Percentiles rank a stretch among this genome's conserved stretches.
phyloP scores from a whole-genome alignment of 2,888 invertebrate genomes.

The Drosophila cognata region DNA sequence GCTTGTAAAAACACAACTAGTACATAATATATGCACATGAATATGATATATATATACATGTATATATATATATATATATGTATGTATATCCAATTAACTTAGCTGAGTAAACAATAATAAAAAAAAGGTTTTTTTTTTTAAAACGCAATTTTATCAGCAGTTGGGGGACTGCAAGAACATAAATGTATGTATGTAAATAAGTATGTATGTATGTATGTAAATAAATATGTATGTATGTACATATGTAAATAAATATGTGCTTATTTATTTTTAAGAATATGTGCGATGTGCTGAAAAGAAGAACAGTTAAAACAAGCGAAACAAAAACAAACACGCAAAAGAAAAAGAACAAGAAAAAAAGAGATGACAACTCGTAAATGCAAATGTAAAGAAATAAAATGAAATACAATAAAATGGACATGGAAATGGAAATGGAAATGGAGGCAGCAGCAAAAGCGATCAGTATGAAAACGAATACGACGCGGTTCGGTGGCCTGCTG shows the following conservation, averaged over 20 bases:
- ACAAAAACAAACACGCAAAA: constrained; percentile 12
- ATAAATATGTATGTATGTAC: not conserved
- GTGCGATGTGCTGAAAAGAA: constrained; percentile 5
- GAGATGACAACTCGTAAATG: constrained; percentile 29
- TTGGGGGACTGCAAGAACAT: constrained; percentile 9
- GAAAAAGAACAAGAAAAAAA: not conserved
- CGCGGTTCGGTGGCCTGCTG: constrained; percentile 31
- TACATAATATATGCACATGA: not conserved
- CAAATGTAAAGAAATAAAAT: constrained; percentile 18
- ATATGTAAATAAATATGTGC: not conserved
- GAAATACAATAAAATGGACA: constrained; percentile 2
- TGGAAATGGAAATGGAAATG: constrained; percentile 20
- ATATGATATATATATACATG: not conserved
- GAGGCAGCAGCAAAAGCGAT: constrained; percentile 17
- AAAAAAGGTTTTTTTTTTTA: constrained; percentile 8
- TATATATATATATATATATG: not conserved
- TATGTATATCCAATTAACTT: constrained; percentile 13
- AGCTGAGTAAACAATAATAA: constrained; percentile 39
- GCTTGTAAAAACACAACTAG: not conserved
- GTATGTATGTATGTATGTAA: not conserved
- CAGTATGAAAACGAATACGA: constrained; percentile 34
- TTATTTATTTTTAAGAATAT: constrained; percentile 1
- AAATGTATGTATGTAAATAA: not conserved
- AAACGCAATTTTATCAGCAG: constrained; percentile 45
- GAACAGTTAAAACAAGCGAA: constrained; percentile 12